A percentile compares a stretch with the other conserved stretches of the same genome.
phyloP scores from a whole-genome alignment of 2,113 vertebrate genomes.

The Butorides virescens region DNA sequence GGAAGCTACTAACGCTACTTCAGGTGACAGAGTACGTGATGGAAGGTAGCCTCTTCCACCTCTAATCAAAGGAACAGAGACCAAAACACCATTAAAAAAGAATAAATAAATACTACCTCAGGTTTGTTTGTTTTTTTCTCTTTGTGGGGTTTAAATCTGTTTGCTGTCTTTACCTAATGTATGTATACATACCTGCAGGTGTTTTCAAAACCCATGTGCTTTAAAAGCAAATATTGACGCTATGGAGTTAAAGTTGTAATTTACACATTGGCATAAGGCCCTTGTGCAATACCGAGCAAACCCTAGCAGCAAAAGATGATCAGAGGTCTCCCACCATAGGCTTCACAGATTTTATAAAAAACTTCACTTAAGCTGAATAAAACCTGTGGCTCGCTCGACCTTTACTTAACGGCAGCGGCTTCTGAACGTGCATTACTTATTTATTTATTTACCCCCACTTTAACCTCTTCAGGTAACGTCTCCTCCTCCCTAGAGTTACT shows the following conservation, averaged over 20 bases:
- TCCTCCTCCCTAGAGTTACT: neutral
- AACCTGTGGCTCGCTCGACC: neutral
- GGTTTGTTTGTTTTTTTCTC: neutral
- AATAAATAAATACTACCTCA: neutral
- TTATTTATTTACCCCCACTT: constrained; percentile 9
- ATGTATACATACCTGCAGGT: neutral
- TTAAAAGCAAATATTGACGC: neutral
- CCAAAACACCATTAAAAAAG: neutral
- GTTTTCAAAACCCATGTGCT: neutral
- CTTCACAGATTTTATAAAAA: neutral
- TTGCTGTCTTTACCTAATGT: neutral
- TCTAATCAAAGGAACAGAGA: neutral
- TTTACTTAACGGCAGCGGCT: neutral
- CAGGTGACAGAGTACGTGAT: neutral
- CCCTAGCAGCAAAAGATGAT: neutral
- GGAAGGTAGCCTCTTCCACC: neutral
- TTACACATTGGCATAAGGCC: neutral
- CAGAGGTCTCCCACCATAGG: neutral
- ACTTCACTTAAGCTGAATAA: neutral
- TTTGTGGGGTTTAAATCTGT: neutral
- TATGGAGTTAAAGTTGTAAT: neutral
- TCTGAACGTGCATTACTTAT: neutral
- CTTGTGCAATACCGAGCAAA: neutral
- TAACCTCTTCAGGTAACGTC: neutral
- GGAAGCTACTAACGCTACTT: neutral